Conservation (phyloP, 2,797 vertebrate species). For the Remorina albescens region DNA sequence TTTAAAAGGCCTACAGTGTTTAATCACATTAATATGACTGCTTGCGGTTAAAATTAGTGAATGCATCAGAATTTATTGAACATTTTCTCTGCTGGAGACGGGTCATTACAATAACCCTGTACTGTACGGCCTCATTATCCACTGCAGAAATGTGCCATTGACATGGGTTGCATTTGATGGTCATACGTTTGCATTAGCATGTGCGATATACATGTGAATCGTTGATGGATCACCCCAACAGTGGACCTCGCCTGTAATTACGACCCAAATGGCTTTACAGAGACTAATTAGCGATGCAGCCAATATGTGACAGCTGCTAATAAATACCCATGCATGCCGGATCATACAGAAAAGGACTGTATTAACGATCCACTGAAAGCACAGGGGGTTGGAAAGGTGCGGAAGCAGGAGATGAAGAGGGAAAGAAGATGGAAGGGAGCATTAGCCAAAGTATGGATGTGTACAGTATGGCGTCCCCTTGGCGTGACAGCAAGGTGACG, state of each 20-base stretch:
- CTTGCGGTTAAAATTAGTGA: conserved; percentile 5
- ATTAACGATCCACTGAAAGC: conserved; percentile 55
- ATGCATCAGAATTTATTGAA: conserved; percentile 18
- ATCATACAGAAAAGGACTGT: conserved; percentile 34
- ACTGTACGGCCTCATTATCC: conserved; percentile 35
- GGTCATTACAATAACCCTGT: conserved; percentile 24
- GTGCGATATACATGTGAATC: conserved; percentile 40
- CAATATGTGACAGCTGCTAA: conserved; percentile 71
- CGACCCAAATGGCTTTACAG: conserved; percentile 73
- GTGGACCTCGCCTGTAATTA: conserved; percentile 67
- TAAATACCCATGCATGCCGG: conserved; percentile 62
- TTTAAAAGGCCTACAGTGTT: not conserved
- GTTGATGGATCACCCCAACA: conserved; percentile 65
- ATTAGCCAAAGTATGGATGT: conserved; percentile 20
- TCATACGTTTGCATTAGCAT: conserved; percentile 42
- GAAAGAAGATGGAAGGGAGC: not conserved
- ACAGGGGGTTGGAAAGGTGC: conserved; percentile 23
- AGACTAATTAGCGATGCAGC: conserved; percentile 77
- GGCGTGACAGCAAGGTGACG: conserved; percentile 51
- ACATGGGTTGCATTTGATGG: conserved; percentile 15
- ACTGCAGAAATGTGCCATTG: conserved; percentile 13
- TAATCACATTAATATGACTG: conserved; percentile 6
- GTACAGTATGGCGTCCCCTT: conserved; percentile 15
- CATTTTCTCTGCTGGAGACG: conserved; percentile 5
- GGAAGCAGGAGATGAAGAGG: conserved; percentile 5